Base-by-base conservation (phyloP, 2,113 vertebrate genomes). In the Heptranchias perlo region DNA sequence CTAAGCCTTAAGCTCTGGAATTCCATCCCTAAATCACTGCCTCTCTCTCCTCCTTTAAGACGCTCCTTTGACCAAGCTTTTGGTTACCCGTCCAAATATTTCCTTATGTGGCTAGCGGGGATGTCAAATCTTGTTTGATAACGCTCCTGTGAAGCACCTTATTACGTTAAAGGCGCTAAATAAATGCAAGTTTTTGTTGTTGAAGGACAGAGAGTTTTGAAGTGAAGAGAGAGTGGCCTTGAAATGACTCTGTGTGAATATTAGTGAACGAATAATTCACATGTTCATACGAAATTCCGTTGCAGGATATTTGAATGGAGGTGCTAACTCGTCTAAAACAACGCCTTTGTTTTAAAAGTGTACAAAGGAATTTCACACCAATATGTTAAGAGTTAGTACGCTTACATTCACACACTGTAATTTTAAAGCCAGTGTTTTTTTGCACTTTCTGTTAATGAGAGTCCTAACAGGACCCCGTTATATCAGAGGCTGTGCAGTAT, bases 281-380 rank as follows among this genome's bases (percentile, higher is more conserved):
- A 92, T 11, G 13, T 61, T n/a, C 13, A 16, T n/a, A 35, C 14
- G 11, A 61, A 58, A 92, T 92, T 92, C 87, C 54, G 61, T 44
- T 61, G 54, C 54, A 92, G 31, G 52, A 61, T 91, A 91, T 91
- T 61, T 61, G 61, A 91, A 58, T 91, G 54, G 54, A 61, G 54
- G 87, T 18, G 52, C 28, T 35, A 91, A 91, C 52, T 31, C 14
- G 31, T 18, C n/a, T 14, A 5, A 61, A 91, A 91, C 87, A 61
- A 61, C 87, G 61, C 14, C 31, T 92, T 92, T 92, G 35, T 92
- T 92, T 92, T 58, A 92, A 92, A 92, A 92, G 87, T 92, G 87
- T 91, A 61, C 87, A 92, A 61, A 92, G 35, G 87, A 92, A 92
- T 92, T n/a, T 92, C 52, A 92, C 52, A 58, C 54, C 54, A 61